Evolutionary conservation across 2,797 vertebrate genomes (phyloP).

Genomic region (Phoeniculus purpureus): DNA sequence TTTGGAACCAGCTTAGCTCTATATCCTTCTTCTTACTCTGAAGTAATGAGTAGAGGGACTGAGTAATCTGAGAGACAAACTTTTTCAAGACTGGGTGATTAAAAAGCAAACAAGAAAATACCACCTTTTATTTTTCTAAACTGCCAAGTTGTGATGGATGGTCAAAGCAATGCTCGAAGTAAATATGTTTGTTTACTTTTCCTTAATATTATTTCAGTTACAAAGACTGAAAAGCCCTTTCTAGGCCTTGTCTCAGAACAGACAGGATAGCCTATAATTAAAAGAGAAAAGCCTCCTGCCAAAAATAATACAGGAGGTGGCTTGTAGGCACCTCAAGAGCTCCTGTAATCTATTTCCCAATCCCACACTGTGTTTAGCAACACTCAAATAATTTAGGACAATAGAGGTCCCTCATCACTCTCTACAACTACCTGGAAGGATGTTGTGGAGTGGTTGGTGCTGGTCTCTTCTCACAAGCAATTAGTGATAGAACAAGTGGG

Average conservation of each 20-base stretch:
- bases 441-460: no score
- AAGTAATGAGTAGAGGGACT: background rate
- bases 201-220: background rate
- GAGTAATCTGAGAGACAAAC: background rate
- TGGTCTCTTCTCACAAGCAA: no score
- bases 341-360: background rate
- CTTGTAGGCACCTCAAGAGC: background rate
- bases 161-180: background rate
- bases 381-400: background rate
- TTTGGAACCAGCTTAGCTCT: background rate
- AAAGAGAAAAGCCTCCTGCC: background rate
- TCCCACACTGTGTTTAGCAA: fast-evolving
- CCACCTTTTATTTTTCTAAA: background rate
- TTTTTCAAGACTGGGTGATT: background rate
- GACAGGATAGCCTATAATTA: background rate
- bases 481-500: no score
- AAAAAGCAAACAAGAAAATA: background rate
- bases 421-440: no score
- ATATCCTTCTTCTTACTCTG: background rate
- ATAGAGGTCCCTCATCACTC: no score
- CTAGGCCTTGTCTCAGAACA: background rate
- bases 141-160: background rate
- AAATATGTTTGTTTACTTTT: background rate
- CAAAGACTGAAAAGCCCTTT: background rate
- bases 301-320: background rate